A percentile compares a stretch with the other conserved stretches of the same genome.
Conservation (phyloP, 2,888 invertebrate genomes). For the Bimastos eiseni region DNA sequence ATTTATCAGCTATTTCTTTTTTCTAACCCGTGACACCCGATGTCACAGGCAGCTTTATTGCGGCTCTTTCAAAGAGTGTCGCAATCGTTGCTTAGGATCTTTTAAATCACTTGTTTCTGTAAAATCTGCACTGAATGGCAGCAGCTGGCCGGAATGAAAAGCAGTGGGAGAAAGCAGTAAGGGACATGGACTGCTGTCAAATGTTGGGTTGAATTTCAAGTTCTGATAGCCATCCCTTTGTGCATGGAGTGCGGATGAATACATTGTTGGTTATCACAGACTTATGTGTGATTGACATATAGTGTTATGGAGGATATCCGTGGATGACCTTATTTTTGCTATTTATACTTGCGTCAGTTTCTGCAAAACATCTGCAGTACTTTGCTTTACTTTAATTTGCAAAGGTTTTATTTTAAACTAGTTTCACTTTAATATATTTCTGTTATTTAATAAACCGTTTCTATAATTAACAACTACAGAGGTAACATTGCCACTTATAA, state of each 20-base stretch:
- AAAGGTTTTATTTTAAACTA: neutral
- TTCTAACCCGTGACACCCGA: neutral
- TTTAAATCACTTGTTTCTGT: neutral
- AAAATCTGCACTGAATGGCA: conserved; percentile 2
- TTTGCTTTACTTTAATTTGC: neutral
- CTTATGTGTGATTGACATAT: neutral
- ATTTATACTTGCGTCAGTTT: neutral
- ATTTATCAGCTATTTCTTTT: neutral
- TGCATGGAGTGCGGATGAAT: neutral
- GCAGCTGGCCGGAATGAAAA: neutral
- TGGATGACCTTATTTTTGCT: neutral
- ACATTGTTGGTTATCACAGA: neutral
- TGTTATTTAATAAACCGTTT: neutral
- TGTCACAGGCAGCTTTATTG: neutral
- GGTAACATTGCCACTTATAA: neutral
- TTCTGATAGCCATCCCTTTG: neutral
- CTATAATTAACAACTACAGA: neutral
- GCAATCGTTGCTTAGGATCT: neutral
- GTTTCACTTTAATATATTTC: neutral
- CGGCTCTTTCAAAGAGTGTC: neutral
- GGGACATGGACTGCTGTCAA: neutral
- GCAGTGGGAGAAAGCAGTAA: neutral
- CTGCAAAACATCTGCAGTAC: neutral
- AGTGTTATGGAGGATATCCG: neutral
- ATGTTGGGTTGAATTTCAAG: neutral